phyloP scores from a whole-genome alignment of 2,888 invertebrate species.

The Thalpophila matura region DNA sequence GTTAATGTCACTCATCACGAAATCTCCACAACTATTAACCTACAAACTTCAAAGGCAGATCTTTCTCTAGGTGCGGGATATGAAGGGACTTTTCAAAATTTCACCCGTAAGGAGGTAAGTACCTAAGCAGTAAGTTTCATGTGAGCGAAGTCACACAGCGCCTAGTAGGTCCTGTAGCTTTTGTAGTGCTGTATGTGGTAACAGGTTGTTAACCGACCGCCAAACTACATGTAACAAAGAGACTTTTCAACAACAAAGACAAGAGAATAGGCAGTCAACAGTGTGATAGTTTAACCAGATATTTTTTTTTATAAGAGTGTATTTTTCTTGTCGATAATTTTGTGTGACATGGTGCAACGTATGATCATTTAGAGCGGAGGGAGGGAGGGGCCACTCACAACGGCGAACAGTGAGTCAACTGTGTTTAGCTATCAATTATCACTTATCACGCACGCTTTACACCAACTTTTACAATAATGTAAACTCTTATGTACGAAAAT shows the following conservation, averaged over 20 bases:
- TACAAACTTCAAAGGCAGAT: not conserved
- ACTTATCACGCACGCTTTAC: slow-evolving; percentile 12
- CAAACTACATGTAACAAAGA: slow-evolving; percentile 1
- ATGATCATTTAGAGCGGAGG: too few relatives aligned
- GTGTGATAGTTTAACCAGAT: slow-evolving; percentile 15
- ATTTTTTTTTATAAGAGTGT: slow-evolving; percentile 21
- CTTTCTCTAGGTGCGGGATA: not conserved
- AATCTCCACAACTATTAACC: too few relatives aligned
- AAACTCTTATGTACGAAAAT: slow-evolving; percentile 28
- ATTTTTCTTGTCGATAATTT: slow-evolving; percentile 56
- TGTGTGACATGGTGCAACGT: slow-evolving; percentile 53
- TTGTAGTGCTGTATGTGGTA: not conserved
- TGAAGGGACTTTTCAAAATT: not conserved
- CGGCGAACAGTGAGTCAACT: slow-evolving; percentile 37
- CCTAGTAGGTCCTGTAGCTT: not conserved
- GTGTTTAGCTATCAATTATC: too few relatives aligned
- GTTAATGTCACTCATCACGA: too few relatives aligned
- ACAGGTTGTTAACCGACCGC: slow-evolving; percentile 17
- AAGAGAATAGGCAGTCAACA: too few relatives aligned
- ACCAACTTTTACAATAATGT: slow-evolving; percentile 31
- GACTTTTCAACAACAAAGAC: too few relatives aligned
- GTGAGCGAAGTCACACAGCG: not conserved
- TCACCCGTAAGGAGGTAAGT: not conserved
- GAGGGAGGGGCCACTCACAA: slow-evolving; percentile 26
- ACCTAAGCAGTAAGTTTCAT: not conserved